phyloP scores from a whole-genome alignment of 1,140 invertebrate species.

The Aphis gossypii region DNA sequence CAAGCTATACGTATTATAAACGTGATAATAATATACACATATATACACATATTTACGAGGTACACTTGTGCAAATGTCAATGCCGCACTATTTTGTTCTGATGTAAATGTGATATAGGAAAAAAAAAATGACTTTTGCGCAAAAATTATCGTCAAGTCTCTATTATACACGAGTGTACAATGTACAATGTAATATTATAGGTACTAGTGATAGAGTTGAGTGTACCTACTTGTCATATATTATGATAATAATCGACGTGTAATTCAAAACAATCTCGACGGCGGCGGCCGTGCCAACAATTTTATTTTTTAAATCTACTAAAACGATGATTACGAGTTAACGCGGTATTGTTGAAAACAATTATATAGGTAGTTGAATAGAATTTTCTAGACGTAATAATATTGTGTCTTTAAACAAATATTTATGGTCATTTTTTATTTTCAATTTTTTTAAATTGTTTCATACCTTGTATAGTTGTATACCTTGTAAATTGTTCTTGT shows the following conservation, averaged over 20 bases:
- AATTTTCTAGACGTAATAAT: no score
- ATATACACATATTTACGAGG: no score
- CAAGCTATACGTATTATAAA: neutral
- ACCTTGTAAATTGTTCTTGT: no score
- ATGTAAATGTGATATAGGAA: neutral
- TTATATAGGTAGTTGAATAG: no score
- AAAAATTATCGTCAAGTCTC: conserved; percentile 9
- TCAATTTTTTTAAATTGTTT: no score
- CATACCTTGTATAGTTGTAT: no score
- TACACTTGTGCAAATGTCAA: neutral
- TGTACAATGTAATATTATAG: neutral
- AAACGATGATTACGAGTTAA: no score
- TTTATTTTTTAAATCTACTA: neutral
- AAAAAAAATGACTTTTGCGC: conserved; percentile 5
- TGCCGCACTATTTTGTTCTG: neutral
- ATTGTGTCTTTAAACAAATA: no score
- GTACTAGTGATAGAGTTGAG: neutral
- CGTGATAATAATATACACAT: no score
- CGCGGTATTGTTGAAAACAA: neutral
- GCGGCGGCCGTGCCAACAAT: neutral
- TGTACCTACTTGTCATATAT: neutral
- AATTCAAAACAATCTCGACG: neutral
- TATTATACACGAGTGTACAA: neutral
- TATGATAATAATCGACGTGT: neutral
- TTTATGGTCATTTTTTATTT: no score